Evolutionary conservation across 1,140 invertebrate genomes (phyloP).

Genomic region (Sarcophaga bullata): DNA sequence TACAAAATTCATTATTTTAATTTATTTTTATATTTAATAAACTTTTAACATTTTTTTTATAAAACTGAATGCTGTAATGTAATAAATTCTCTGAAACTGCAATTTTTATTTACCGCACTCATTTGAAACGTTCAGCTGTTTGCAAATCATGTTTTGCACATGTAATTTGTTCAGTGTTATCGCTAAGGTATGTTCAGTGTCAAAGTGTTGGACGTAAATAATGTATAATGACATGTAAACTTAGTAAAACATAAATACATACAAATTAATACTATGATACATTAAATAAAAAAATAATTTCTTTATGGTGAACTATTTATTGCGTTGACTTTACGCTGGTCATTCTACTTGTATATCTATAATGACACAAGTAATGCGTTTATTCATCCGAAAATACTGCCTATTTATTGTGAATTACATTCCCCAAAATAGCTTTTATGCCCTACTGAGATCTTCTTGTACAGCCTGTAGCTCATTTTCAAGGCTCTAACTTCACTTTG

Average conservation of each 20-base stretch:
- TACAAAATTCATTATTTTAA: conserved; percentile 10
- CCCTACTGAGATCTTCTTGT: too few species aligned
- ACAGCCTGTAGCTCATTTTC: too few species aligned
- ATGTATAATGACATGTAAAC: neutral
- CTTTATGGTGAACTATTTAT: too few species aligned
- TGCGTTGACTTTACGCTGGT: too few species aligned
- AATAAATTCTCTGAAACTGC: neutral
- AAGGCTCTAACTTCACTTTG: too few species aligned
- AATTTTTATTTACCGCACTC: conserved; percentile 11
- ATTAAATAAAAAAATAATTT: too few species aligned
- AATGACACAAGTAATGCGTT: too few species aligned
- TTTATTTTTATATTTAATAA: neutral
- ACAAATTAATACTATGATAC: too few species aligned
- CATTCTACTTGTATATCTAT: too few species aligned
- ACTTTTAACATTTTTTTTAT: neutral
- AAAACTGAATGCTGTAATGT: conserved; percentile 3
- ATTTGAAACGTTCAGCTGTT: neutral
- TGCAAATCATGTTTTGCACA: neutral
- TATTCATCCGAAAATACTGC: too few species aligned
- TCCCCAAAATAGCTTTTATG: too few species aligned
- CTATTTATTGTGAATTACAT: too few species aligned
- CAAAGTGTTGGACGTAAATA: neutral
- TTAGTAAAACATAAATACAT: neutral
- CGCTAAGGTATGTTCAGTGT: neutral
- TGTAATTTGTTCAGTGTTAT: neutral